Evolutionary conservation across 2,888 invertebrate species (phyloP), one percentile per base, ranked within the genome.

Genomic region (Muschampia plurimacula): DNA sequence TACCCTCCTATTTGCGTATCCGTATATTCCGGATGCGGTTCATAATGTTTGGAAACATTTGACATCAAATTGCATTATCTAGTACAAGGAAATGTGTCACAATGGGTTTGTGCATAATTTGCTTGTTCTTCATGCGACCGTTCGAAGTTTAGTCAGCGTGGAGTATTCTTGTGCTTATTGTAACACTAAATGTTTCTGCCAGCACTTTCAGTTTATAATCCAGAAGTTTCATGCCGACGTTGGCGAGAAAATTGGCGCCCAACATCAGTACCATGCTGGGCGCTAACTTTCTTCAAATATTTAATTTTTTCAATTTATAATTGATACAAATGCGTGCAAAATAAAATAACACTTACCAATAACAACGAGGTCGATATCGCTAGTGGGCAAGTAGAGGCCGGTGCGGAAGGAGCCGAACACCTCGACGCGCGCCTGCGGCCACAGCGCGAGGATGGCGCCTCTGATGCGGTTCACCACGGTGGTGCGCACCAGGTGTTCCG

Each of bases 351-450:
- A 86, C 90, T 91, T 83, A 96, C 96, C 96, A 81, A 96, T 95
- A 74, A 96, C 96, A 73, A 96, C 96, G 22, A 95, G 91, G 79
- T 96, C 96, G 83, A 97, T 96, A 86, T 97, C 97, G 86, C 99
- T 99, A 84, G 99, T 99, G 78, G 99, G 99, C 88, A 99, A 96
- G 95, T 99, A 99, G 78, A 99, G 96, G 72, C 99, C 99, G 77
- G 99, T 99, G 81, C 98, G 96, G 95, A 99, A 99, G 85, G 99
- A 99, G 84, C 99, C 99, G 95, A 99, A 99, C 84, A 99, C 97
- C 95, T 99, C 98, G 78, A 99, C 99, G 89, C 97, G 96, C 74
- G 99, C 98, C 86, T 97, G 97, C 74, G 98, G 98, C 98, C 99
- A 99, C 83, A 99, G 96, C 83, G 97, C 96, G 79, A 96, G 95